These are phyloP conservation scores for Ephestia elutella DNA, from an alignment of 1,140 invertebrate species.

Conservation along the genomic window DNA sequence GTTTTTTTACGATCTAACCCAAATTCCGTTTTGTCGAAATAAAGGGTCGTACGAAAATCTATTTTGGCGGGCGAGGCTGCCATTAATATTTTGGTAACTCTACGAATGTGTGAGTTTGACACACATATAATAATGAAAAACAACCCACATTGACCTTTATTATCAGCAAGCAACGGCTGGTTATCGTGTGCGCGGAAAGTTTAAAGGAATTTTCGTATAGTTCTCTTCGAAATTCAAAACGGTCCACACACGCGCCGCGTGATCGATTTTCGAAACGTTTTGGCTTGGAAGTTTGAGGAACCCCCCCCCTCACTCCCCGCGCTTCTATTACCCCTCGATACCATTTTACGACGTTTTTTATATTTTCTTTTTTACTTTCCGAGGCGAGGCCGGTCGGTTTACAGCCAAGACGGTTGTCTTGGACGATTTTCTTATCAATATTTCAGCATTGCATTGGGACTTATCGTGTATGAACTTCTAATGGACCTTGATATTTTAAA, in stretches of 20 bases:
- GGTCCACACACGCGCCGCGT: conserved; percentile 56
- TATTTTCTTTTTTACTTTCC: conserved; percentile 29
- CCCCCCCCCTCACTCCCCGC: conserved; percentile 15
- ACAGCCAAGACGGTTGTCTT: conserved; percentile 14
- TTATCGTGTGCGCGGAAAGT: conserved; percentile 13
- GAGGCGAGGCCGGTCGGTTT: conserved; percentile 20
- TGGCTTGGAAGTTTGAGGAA: conserved; percentile 31
- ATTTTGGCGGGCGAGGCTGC: conserved; percentile 29
- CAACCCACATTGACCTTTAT: neutral
- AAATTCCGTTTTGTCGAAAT: conserved; percentile 11
- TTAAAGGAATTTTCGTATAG: conserved; percentile 35
- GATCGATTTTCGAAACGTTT: conserved; percentile 66
- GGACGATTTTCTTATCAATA: neutral
- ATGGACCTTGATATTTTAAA: conserved; percentile 5
- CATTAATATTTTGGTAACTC: conserved; percentile 39
- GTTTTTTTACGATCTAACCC: conserved; percentile 9
- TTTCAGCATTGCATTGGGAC: neutral
- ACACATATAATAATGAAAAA: conserved; percentile 11
- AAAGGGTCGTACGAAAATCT: conserved; percentile 23
- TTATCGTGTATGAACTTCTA: neutral
- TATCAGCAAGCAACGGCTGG: conserved; percentile 10
- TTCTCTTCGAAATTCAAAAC: conserved; percentile 62
- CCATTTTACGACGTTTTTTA: conserved; percentile 31
- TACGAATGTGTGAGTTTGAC: conserved; percentile 18
- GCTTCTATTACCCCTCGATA: conserved; percentile 25